Conservation (phyloP, 2,888 invertebrate genomes). For the Omphaloscelis lunosa region DNA sequence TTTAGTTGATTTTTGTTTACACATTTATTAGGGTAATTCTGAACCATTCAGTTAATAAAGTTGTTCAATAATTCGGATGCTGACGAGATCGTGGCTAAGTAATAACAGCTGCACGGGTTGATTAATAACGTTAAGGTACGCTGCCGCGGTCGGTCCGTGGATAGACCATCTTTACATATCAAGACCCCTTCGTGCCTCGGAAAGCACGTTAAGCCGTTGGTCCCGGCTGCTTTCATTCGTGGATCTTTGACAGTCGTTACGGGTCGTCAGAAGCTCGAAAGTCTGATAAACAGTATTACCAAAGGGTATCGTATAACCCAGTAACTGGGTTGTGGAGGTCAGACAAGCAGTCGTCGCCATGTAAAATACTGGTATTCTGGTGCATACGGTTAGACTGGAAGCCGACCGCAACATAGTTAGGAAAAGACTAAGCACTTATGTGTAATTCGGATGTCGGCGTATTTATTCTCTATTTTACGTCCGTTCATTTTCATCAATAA, state of each 20-base stretch:
- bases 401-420: not conserved
- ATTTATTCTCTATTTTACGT: not conserved
- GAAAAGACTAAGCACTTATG: not conserved
- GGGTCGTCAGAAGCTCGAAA: not conserved
- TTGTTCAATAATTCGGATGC: not conserved
- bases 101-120: not conserved
- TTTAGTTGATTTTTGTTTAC: slow-evolving; percentile 1
- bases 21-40: not conserved
- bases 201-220: not conserved
- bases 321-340: not conserved
- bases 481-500: not conserved
- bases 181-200: not conserved
- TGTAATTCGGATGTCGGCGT: not conserved
- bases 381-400: not conserved
- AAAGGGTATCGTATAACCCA: not conserved
- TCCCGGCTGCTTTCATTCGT: not conserved
- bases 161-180: not conserved
- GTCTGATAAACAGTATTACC: not conserved
- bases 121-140: not conserved
- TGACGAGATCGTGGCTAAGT: not conserved
- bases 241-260: not conserved
- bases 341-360: not conserved
- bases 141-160: not conserved
- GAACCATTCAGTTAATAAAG: not conserved
- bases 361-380: not conserved